A percentile compares a stretch with the other conserved stretches of the same genome.
These are phyloP conservation scores for Pantherophis alleghaniensis DNA, from an alignment of 2,797 vertebrate species.

Conservation along the genomic window DNA sequence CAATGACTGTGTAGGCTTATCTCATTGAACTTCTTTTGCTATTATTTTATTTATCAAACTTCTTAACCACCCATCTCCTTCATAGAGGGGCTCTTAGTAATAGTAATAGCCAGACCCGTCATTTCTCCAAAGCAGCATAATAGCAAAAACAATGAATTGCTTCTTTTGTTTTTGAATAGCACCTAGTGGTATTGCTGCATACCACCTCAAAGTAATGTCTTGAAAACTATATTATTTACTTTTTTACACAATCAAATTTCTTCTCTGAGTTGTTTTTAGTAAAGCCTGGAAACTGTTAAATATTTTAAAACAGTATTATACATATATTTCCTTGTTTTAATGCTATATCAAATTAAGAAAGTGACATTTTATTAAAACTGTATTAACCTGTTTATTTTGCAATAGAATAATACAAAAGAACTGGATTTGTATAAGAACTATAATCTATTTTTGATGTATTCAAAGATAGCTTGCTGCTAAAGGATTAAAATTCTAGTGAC, in stretches of 20 bases:
- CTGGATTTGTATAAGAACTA: slow-evolving; percentile 14
- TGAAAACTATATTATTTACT: slow-evolving; percentile 70
- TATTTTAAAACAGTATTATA: not conserved
- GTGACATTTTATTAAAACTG: not conserved
- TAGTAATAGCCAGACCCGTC: not conserved
- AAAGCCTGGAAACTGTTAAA: slow-evolving; percentile 77
- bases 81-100: too few relatives aligned
- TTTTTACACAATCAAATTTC: slow-evolving; percentile 96
- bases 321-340: not conserved
- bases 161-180: not conserved
- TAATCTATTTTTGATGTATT: not conserved
- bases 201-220: not conserved
- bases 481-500: not conserved
- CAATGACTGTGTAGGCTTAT: not conserved
- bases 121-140: not conserved
- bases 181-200: slow-evolving; percentile 9
- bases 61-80: too few relatives aligned
- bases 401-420: slow-evolving; percentile 23
- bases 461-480: not conserved
- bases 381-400: not conserved
- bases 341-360: not conserved
- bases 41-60: too few relatives aligned
- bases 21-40: not conserved
- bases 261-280: slow-evolving; percentile 94
- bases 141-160: slow-evolving; percentile 10